Evolutionary conservation across 2,888 invertebrate genomes (phyloP).

Genomic region (Zygaena filipendulae): DNA sequence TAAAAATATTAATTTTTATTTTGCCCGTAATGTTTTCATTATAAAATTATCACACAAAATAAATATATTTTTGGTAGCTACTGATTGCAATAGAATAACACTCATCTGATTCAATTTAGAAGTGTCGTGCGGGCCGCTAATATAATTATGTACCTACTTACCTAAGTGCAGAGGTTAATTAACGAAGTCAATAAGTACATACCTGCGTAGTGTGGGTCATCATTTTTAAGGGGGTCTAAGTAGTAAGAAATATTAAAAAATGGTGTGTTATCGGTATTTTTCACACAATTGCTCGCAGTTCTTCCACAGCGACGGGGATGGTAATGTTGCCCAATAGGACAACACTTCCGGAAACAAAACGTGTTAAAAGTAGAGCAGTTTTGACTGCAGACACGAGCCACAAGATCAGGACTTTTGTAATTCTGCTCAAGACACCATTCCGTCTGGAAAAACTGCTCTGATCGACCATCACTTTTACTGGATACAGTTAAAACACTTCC

Average conservation of each 20-base stretch:
- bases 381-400: slow-evolving; percentile 43
- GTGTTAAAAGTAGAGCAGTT: slow-evolving; percentile 38
- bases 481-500: slow-evolving; percentile 31
- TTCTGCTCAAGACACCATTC: slow-evolving; percentile 56
- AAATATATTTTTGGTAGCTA: too few species aligned
- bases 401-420: slow-evolving; percentile 20
- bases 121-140: too few species aligned
- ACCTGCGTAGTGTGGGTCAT: too few species aligned
- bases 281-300: slow-evolving; percentile 36
- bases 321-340: slow-evolving; percentile 62
- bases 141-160: too few species aligned
- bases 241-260: slow-evolving; percentile 38
- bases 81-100: too few species aligned
- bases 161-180: too few species aligned
- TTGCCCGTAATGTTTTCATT: too few species aligned
- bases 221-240: slow-evolving; percentile 30
- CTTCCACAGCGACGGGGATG: slow-evolving; percentile 32
- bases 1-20: too few species aligned
- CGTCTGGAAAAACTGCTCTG: slow-evolving; percentile 25
- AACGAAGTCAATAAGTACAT: too few species aligned
- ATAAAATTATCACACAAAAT: too few species aligned
- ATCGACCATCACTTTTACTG: slow-evolving; percentile 22
- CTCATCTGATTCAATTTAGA: too few species aligned
- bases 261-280: slow-evolving; percentile 28
- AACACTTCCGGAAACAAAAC: slow-evolving; percentile 63